Conservation (phyloP, 1,140 invertebrate species). For the Drosophila varians region DNA sequence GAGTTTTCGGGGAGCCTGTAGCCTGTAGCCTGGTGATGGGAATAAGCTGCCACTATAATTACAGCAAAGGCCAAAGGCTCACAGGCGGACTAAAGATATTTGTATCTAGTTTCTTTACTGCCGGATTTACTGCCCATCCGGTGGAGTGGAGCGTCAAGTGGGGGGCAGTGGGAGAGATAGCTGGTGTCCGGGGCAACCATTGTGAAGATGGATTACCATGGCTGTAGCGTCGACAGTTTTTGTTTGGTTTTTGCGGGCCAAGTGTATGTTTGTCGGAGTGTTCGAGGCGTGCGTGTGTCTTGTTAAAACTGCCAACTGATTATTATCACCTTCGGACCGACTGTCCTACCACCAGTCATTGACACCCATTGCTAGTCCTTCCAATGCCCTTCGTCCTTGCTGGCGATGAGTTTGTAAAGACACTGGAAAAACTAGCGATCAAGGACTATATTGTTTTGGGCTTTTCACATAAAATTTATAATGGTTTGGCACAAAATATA, state of each 20-base stretch:
- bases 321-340: conserved; percentile 71
- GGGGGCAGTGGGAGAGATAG: conserved; percentile 19
- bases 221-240: conserved; percentile 54
- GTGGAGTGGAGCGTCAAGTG: conserved; percentile 1
- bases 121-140: conserved; percentile 52
- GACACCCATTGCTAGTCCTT: conserved; percentile 51
- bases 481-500: no score
- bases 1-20: not conserved
- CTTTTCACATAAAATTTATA: no score
- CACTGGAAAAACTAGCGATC: conserved; percentile 1
- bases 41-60: conserved; percentile 72
- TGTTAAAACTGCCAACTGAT: conserved; percentile 78
- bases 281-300: conserved; percentile 56
- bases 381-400: not conserved
- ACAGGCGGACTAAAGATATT: conserved; percentile 59
- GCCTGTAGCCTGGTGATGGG: conserved; percentile 42
- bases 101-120: conserved; percentile 72
- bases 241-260: conserved; percentile 3
- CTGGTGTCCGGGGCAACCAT: conserved; percentile 67
- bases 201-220: conserved; percentile 77
- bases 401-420: not conserved
- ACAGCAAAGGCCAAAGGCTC: conserved; percentile 57
- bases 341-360: conserved; percentile 68
- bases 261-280: conserved; percentile 1
- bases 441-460: not conserved